Evolutionary conservation across 2,797 vertebrate genomes (phyloP).

Genomic region (Xiphophorus birchmanni): DNA sequence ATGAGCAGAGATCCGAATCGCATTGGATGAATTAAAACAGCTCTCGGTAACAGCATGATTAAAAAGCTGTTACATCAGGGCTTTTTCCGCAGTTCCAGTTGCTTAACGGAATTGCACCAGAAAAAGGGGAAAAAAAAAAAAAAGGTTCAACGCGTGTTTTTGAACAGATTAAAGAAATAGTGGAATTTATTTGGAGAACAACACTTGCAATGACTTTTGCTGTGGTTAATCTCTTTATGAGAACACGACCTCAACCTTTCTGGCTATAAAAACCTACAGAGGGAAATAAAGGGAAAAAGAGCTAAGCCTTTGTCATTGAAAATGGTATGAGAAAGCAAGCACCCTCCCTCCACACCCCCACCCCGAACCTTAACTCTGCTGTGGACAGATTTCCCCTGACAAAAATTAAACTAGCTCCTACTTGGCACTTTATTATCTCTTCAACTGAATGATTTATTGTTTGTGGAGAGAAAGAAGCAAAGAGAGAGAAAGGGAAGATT

Average conservation of each 20-base stretch:
- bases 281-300: constrained; percentile 56
- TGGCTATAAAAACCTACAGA: constrained; percentile 49
- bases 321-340: constrained; percentile 57
- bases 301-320: constrained; percentile 70
- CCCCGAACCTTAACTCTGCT: constrained; percentile 73
- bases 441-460: constrained; percentile 92
- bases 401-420: constrained; percentile 89
- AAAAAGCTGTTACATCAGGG: constrained; percentile 78
- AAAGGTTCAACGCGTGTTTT: constrained; percentile 62
- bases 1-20: constrained; percentile 79
- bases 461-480: constrained; percentile 86
- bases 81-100: constrained; percentile 37
- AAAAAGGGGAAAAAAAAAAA: constrained; percentile 17
- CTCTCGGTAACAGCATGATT: constrained; percentile 77
- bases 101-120: constrained; percentile 42
- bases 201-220: constrained; percentile 67
- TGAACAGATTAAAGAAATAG: constrained; percentile 69
- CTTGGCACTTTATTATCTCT: constrained; percentile 90
- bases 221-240: constrained; percentile 73
- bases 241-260: constrained; percentile 56
- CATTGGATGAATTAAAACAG: constrained; percentile 81
- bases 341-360: constrained; percentile 28
- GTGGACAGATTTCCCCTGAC: constrained; percentile 87
- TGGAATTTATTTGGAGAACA: constrained; percentile 69
- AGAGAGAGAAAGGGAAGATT: constrained; percentile 84